Percentiles rank a stretch among this genome's conserved stretches.
phyloP scores from a whole-genome alignment of 2,888 invertebrate genomes.

The Papilio protenor region DNA sequence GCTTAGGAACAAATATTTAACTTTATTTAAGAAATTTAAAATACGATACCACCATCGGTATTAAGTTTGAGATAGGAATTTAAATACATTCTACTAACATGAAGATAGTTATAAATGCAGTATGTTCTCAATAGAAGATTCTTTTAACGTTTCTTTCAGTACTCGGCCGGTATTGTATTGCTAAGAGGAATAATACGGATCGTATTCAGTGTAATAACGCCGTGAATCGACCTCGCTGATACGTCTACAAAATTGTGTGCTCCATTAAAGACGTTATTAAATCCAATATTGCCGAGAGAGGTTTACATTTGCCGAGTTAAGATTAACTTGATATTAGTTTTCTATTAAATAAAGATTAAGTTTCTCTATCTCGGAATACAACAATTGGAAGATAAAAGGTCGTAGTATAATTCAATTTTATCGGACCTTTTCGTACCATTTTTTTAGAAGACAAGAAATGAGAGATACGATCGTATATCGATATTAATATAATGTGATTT shows the following conservation, averaged over 20 bases:
- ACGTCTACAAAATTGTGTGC: slow-evolving; percentile 50
- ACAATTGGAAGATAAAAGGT: slow-evolving; percentile 3
- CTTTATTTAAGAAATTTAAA: too few relatives aligned
- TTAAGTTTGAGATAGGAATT: neutral
- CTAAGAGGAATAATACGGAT: slow-evolving; percentile 56
- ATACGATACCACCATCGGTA: too few relatives aligned
- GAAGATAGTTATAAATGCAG: neutral
- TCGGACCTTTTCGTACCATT: neutral
- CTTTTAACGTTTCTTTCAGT: slow-evolving; percentile 58
- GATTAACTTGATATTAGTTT: slow-evolving; percentile 37
- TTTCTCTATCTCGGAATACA: slow-evolving; percentile 8
- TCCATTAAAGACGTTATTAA: slow-evolving; percentile 42
- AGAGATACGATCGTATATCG: neutral
- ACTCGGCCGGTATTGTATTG: slow-evolving; percentile 58
- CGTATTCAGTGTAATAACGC: slow-evolving; percentile 56
- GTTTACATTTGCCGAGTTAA: slow-evolving; percentile 28
- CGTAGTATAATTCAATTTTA: neutral
- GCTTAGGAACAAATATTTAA: too few relatives aligned
- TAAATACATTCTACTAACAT: neutral
- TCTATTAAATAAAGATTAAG: slow-evolving; percentile 25
- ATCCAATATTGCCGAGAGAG: slow-evolving; percentile 36
- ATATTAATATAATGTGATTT: neutral
- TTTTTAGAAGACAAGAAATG: neutral
- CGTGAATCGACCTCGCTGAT: slow-evolving; percentile 51
- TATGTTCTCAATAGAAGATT: slow-evolving; percentile 36